A percentile compares a stretch with the other conserved stretches of the same genome.
Evolutionary conservation across 2,797 vertebrate genomes (phyloP).

Genomic region (Hippoglossus hippoglossus): DNA sequence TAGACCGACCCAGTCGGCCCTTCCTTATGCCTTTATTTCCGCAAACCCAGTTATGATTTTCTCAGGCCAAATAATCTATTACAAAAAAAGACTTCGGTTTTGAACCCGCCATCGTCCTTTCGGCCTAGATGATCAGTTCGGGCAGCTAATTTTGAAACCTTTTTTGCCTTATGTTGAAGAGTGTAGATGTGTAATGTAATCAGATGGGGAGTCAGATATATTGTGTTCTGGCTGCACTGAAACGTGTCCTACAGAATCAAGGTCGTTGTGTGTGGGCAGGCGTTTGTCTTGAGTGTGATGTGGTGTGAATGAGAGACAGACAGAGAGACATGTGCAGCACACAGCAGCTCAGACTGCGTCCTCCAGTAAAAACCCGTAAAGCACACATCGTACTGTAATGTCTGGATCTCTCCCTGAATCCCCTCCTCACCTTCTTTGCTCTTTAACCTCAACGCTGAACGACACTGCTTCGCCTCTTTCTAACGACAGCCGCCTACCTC

Average conservation of each 20-base stretch:
- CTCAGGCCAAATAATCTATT: slow-evolving; percentile 63
- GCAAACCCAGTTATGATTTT: slow-evolving; percentile 74
- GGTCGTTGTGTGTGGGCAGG: slow-evolving; percentile 42
- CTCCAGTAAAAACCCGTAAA: slow-evolving; percentile 60
- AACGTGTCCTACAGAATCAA: slow-evolving; percentile 75
- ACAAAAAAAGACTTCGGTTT: slow-evolving; percentile 35
- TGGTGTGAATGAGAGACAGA: slow-evolving; percentile 35
- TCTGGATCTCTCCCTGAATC: slow-evolving; percentile 23
- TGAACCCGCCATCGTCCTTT: slow-evolving; percentile 57
- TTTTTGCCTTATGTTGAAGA: slow-evolving; percentile 75
- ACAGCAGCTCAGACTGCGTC: slow-evolving; percentile 62
- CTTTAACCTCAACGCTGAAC: slow-evolving; percentile 68
- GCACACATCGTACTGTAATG: slow-evolving; percentile 78
- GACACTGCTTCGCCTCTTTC: slow-evolving; percentile 80
- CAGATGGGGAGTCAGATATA: slow-evolving; percentile 38
- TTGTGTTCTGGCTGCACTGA: slow-evolving; percentile 70
- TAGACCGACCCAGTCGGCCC: slow-evolving; percentile 54
- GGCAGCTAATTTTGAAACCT: slow-evolving; percentile 76
- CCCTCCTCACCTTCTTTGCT: not conserved
- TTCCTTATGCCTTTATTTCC: slow-evolving; percentile 72
- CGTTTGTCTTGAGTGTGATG: slow-evolving; percentile 64
- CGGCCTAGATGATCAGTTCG: slow-evolving; percentile 73
- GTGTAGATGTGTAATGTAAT: slow-evolving; percentile 49
- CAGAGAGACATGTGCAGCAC: slow-evolving; percentile 55
- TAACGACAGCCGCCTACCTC: slow-evolving; percentile 78